Base-by-base conservation (phyloP, 2,113 vertebrate genomes). In the Parotia lawesii region DNA sequence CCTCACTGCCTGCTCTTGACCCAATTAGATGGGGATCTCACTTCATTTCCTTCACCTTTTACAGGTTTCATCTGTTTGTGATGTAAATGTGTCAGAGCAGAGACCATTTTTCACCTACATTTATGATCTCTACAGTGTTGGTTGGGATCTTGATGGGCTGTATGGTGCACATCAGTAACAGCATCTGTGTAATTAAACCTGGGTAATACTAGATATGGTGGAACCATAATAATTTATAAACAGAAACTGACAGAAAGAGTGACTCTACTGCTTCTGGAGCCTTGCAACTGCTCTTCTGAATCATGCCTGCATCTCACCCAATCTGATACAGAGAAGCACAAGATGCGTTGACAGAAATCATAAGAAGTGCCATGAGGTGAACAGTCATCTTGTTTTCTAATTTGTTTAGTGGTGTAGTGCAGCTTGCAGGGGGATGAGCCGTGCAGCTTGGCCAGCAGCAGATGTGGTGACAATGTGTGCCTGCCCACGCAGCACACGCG, bases 291-390 rank as follows among this genome's bases (percentile, higher is more conserved):
- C 50, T 33, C 19, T 54, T 28, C 24, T n/a, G 69, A 51, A 9
- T 64, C 57, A 22, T 16, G 15, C 10, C 5, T 70, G 10, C 5
- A 2, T 77, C 1, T 6, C 33, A 37, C 18, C 1, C 4, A 27
- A 22, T 64, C 12, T 69, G 48, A 35, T 0, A 6, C 33, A 54
- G 50, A 50, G 24, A 40, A 70, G 16, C 2, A 18, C 15, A 57
- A 62, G 75, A 40, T 12, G 2, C 35, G 23, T 42, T 5, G 22
- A 76, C 44, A 75, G 40, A 87, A 76, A 61, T 51, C 3, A 8
- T 42, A 72, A 83, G 64, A 87, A 89, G 73, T 37, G 29, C 28
- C 11, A 6, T 19, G 20, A 79, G 67, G 37, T 54, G 57, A 84
- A 90, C 48, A 84, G 38, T 73, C 51, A 47, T 54, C 58, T 50